Percentiles rank a stretch among this genome's conserved stretches.
phyloP scores from a whole-genome alignment of 2,113 vertebrate species.

The Calonectris borealis region DNA sequence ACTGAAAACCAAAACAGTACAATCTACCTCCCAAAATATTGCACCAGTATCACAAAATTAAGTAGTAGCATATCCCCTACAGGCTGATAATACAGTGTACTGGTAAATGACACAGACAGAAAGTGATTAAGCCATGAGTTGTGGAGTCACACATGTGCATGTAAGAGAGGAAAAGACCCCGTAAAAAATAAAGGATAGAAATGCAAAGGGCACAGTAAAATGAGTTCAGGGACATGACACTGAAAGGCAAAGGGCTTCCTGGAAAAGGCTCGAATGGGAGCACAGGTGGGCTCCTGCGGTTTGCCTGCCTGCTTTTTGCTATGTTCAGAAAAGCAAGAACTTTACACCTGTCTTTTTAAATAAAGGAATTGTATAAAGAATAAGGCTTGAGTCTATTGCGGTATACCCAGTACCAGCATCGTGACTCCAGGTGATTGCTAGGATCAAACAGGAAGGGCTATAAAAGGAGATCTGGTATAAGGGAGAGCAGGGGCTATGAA shows the following conservation, averaged over 20 bases:
- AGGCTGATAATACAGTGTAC: background rate
- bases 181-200: background rate
- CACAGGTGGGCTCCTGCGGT: background rate
- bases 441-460: background rate
- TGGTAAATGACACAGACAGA: background rate
- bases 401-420: no score
- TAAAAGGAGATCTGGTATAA: background rate
- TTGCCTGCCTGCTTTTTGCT: background rate
- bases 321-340: background rate
- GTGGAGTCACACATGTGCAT: background rate
- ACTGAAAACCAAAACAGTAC: background rate
- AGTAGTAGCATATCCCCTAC: background rate
- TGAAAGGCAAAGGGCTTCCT: background rate
- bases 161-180: rapidly evolving
- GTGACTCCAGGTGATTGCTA: background rate
- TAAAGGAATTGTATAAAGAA: background rate
- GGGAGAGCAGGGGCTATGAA: background rate
- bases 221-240: background rate
- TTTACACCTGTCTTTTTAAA: background rate
- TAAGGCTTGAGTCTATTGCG: background rate
- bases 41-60: background rate
- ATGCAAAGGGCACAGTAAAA: background rate
- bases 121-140: background rate
- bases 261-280: background rate
- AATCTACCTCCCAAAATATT: background rate